Evolutionary conservation across 2,888 invertebrate species (phyloP).

Genomic region (Xestoiulus laeticollis): DNA sequence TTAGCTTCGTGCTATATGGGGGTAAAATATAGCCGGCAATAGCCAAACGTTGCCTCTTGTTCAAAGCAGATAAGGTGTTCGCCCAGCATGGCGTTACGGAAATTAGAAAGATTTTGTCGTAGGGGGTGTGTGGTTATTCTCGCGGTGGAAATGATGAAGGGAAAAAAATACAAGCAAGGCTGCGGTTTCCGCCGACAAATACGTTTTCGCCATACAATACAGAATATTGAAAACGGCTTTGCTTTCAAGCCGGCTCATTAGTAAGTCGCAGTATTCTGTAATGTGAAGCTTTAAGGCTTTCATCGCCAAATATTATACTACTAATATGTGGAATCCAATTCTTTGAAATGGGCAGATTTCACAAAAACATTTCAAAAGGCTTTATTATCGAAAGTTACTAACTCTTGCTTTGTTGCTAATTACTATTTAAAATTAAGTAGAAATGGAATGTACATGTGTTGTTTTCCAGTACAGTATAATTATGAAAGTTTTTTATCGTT

Average conservation of each 20-base stretch:
- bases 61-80: slow-evolving; percentile 46
- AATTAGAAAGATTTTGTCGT: slow-evolving; percentile 49
- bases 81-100: slow-evolving; percentile 38
- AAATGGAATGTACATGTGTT: not conserved
- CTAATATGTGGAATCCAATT: not conserved
- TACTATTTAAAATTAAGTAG: not conserved
- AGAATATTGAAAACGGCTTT: slow-evolving; percentile 19
- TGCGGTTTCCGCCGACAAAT: slow-evolving; percentile 50
- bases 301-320: not conserved
- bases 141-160: not conserved
- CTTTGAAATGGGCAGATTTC: not conserved
- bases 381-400: not conserved
- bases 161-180: not conserved
- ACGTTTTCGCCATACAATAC: slow-evolving; percentile 14
- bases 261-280: not conserved
- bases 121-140: slow-evolving; percentile 2
- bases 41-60: not conserved
- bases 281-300: not conserved
- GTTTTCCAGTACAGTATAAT: too few species aligned
- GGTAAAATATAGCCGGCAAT: not conserved
- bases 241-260: not conserved
- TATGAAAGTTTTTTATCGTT: too few species aligned
- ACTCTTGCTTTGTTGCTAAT: not conserved
- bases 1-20: not conserved
- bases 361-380: not conserved